Percentiles rank a stretch among this genome's conserved stretches.
Conservation (phyloP, 2,113 vertebrate species). For the Amphiprion percula region DNA sequence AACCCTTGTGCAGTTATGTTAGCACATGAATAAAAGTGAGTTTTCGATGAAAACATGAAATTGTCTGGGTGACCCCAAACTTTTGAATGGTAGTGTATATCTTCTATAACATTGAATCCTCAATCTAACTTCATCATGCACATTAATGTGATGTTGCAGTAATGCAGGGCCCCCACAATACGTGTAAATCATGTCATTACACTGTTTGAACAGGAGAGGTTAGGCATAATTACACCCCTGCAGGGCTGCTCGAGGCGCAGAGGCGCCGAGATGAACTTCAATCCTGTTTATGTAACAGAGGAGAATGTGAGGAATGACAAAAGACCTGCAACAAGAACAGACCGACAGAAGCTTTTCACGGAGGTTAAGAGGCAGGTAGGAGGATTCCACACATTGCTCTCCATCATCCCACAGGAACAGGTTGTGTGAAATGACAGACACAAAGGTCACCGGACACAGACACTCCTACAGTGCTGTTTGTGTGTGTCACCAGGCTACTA, state of each 20-base stretch:
- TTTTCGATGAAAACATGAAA: no score
- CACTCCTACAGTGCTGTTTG: not conserved
- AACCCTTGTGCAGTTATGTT: no score
- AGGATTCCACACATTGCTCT: slow-evolving; percentile 26
- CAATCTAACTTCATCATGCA: not conserved
- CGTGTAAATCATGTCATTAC: slow-evolving; percentile 73
- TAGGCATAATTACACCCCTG: slow-evolving; percentile 74
- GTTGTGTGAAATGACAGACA: slow-evolving; percentile 15
- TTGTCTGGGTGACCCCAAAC: no score
- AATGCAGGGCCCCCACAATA: slow-evolving; percentile 1
- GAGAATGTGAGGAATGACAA: slow-evolving; percentile 79
- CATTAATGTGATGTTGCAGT: slow-evolving; percentile 31
- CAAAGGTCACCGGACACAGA: not conserved
- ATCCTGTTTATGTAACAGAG: slow-evolving; percentile 52
- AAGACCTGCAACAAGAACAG: slow-evolving; percentile 21
- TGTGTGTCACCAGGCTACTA: slow-evolving; percentile 20
- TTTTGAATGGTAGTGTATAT: not conserved
- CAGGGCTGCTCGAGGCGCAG: slow-evolving; percentile 37
- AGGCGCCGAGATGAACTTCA: slow-evolving; percentile 55
- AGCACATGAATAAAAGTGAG: no score
- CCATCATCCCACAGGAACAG: slow-evolving; percentile 9
- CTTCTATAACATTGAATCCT: no score
- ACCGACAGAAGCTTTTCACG: slow-evolving; percentile 7
- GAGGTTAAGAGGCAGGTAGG: slow-evolving; percentile 37
- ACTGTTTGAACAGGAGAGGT: slow-evolving; percentile 65